These are phyloP conservation scores for Phthorimaea operculella DNA, from an alignment of 1,140 invertebrate genomes.

Conservation along the genomic window DNA sequence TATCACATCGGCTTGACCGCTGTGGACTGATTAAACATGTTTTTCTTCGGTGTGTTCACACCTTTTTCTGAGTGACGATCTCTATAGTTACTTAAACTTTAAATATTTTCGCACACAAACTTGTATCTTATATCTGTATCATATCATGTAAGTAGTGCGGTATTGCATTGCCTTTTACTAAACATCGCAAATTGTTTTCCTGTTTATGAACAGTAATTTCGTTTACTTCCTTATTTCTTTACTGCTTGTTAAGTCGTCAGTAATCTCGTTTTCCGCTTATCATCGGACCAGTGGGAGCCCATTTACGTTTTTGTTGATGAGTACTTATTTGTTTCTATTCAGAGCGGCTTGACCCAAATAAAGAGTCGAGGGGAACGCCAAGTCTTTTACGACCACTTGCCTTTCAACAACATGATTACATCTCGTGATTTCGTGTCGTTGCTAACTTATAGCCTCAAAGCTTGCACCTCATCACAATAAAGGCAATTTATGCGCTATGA, in stretches of 20 bases:
- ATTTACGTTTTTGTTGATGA: neutral
- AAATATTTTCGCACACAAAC: no score
- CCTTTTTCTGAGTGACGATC: no score
- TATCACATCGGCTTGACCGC: neutral
- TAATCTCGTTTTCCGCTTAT: no score
- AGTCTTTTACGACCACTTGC: slow-evolving; percentile 20
- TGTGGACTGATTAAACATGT: neutral
- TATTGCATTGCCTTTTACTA: no score
- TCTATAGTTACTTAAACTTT: no score
- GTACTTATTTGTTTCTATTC: slow-evolving; percentile 10
- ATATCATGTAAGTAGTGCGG: no score
- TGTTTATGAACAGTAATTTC: no score
- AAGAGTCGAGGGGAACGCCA: slow-evolving; percentile 17
- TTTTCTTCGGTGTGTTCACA: neutral
- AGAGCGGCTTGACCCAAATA: slow-evolving; percentile 22
- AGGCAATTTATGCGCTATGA: neutral
- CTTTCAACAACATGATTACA: slow-evolving; percentile 23
- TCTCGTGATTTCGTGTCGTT: slow-evolving; percentile 5
- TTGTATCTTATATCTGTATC: no score
- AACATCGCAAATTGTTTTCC: no score
- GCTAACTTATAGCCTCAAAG: neutral
- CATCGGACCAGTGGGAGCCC: neutral
- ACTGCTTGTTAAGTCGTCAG: no score
- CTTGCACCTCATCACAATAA: neutral
- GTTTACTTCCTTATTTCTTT: no score